These are phyloP conservation scores for Hetaerina titia DNA, from an alignment of 2,888 invertebrate genomes.

Conservation along the genomic window DNA sequence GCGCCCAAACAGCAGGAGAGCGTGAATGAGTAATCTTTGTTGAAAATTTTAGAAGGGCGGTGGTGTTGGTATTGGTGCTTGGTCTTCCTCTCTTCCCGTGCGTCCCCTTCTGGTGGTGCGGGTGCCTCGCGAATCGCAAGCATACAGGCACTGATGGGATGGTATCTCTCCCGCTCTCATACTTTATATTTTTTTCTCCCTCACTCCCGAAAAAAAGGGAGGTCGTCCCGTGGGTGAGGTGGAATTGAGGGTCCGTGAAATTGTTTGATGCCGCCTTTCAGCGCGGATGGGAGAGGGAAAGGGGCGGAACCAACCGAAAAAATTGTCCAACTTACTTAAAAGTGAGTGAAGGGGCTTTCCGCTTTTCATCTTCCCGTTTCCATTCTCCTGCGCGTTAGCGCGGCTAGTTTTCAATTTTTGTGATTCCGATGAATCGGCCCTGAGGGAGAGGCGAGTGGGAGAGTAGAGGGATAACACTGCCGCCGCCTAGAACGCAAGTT, in stretches of 20 bases:
- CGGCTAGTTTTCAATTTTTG: conserved; percentile 18
- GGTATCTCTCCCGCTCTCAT: background rate
- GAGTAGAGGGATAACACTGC: background rate
- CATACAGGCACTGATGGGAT: background rate
- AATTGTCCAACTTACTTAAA: conserved; percentile 27
- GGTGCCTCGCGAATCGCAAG: background rate
- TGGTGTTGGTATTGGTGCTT: background rate
- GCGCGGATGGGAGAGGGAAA: background rate
- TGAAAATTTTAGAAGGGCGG: conserved; percentile 64
- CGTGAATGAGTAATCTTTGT: conserved; percentile 66
- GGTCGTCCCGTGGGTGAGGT: background rate
- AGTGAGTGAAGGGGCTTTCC: background rate
- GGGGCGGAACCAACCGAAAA: background rate
- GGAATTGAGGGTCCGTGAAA: conserved; percentile 53
- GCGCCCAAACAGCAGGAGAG: conserved; percentile 2
- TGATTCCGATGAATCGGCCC: background rate
- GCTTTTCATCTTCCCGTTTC: background rate
- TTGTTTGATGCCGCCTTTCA: conserved; percentile 30
- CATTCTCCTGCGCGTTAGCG: background rate
- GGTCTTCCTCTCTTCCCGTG: background rate
- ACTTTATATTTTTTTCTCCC: background rate
- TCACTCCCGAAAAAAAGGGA: background rate
- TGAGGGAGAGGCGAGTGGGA: background rate
- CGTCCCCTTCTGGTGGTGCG: background rate
- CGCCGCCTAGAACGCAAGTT: background rate